phyloP scores from a whole-genome alignment of 2,888 invertebrate genomes.

The Poecilus cupreus region DNA sequence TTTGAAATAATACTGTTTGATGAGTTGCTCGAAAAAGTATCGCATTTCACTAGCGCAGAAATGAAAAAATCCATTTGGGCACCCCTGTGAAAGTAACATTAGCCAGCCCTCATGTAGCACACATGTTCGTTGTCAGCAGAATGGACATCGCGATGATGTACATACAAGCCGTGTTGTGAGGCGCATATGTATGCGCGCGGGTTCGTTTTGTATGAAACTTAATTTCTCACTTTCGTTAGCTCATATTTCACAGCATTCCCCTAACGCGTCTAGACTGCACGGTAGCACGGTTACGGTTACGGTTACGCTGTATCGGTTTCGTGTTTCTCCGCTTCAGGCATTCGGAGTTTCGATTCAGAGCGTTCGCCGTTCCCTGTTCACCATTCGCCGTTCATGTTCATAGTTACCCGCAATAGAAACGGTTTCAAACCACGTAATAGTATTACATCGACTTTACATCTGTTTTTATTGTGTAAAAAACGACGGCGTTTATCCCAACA shows the following conservation, averaged over 20 bases:
- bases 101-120: not conserved
- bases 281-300: not conserved
- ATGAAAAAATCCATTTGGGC: slow-evolving; percentile 25
- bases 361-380: not conserved
- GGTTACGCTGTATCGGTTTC: not conserved
- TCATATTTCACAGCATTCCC: slow-evolving; percentile 31
- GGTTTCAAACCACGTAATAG: not conserved
- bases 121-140: slow-evolving; percentile 5
- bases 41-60: not conserved
- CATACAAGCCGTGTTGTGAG: not conserved
- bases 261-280: not conserved
- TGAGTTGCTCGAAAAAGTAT: not conserved
- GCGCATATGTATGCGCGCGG: not conserved
- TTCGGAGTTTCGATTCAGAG: not conserved
- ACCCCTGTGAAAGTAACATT: slow-evolving; percentile 27
- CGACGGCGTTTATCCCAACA: slow-evolving; percentile 12
- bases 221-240: slow-evolving; percentile 45
- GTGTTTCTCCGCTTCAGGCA: not conserved
- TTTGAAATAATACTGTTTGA: not conserved
- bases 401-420: slow-evolving; percentile 17
- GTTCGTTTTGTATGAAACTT: slow-evolving; percentile 38
- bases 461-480: slow-evolving; percentile 17
- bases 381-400: not conserved
- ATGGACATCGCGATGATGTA: not conserved
- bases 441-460: slow-evolving; percentile 36